Evolutionary conservation across 2,113 vertebrate species (phyloP).

Genomic region (Pomatostomus ruficeps): DNA sequence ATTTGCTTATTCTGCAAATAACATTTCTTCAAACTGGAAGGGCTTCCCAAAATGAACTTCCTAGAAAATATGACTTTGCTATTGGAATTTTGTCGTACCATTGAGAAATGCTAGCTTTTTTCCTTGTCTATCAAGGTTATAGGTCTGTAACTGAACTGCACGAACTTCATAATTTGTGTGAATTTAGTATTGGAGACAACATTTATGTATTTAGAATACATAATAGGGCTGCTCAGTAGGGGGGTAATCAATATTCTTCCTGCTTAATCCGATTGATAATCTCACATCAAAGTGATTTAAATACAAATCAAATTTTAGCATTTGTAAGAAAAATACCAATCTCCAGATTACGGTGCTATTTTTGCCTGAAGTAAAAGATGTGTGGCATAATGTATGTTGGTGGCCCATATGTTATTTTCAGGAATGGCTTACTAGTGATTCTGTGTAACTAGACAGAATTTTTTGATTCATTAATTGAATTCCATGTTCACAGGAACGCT

Average conservation of each 20-base stretch:
- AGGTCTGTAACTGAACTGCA: background rate
- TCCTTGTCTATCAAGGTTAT: background rate
- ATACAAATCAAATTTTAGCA: no score
- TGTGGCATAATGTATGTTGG: background rate
- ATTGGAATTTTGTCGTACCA: background rate
- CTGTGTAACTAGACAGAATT: background rate
- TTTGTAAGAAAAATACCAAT: no score
- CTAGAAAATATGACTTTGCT: background rate
- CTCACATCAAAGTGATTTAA: no score
- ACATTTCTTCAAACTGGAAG: background rate
- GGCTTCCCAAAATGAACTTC: background rate
- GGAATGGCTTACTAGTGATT: background rate
- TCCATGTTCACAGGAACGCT: background rate
- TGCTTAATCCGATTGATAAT: accelerated
- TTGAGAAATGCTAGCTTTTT: background rate
- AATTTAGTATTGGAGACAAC: background rate
- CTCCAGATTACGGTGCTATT: background rate
- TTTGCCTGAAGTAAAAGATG: background rate
- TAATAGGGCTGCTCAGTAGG: background rate
- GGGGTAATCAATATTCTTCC: background rate
- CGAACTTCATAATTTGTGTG: background rate
- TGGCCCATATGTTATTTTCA: background rate
- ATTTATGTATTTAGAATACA: background rate
- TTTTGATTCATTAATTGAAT: background rate
- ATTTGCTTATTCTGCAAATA: background rate